Conservation (phyloP, 2,113 vertebrate species). For the Barnardius zonarius region DNA sequence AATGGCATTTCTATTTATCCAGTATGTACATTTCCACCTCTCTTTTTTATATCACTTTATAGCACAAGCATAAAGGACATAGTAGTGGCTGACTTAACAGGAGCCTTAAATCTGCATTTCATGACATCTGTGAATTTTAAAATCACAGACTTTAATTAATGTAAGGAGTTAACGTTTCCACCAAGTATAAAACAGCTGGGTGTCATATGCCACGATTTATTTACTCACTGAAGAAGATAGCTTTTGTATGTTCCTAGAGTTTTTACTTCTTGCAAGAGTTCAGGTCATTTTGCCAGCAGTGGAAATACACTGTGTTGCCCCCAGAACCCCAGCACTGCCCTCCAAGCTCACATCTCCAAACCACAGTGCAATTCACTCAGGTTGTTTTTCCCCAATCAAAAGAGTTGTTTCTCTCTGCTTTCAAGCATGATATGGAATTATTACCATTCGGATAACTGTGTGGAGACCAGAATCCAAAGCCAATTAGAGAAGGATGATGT, state of each 20-base stretch:
- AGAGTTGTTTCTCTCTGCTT: not conserved
- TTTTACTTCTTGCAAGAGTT: not conserved
- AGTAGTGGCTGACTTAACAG: not conserved
- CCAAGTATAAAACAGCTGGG: not conserved
- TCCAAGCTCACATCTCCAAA: not conserved
- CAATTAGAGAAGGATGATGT: constrained; percentile 40
- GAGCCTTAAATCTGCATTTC: not conserved
- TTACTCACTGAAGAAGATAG: not conserved
- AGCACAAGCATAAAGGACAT: not conserved
- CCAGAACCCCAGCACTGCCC: not conserved
- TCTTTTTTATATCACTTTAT: not conserved
- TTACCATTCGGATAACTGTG: constrained; percentile 14
- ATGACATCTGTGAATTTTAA: not conserved
- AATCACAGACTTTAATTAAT: not conserved
- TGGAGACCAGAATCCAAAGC: constrained; percentile 26
- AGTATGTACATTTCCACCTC: not conserved
- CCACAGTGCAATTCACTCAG: not conserved
- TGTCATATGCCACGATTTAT: not conserved
- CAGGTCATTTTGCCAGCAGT: not conserved
- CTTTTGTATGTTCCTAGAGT: not conserved
- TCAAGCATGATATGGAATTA: constrained; percentile 27
- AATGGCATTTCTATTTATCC: not conserved
- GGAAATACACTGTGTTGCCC: not conserved
- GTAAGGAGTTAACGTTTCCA: not conserved
- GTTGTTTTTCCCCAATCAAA: not conserved